Evolutionary conservation across 2,888 invertebrate genomes (phyloP).

Genomic region (Noctua pronuba): DNA sequence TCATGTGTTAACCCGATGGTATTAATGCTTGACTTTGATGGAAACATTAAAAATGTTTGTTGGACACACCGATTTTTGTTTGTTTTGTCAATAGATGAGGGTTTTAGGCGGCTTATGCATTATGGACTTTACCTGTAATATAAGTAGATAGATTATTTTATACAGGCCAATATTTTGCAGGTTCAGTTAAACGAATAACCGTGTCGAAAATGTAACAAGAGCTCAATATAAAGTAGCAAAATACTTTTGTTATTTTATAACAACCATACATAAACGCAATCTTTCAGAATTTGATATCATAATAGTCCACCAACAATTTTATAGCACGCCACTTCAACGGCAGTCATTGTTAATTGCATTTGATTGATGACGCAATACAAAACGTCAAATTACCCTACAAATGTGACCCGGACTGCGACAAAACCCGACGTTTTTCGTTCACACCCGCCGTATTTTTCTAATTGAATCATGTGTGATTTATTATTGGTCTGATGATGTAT

Average conservation of each 20-base stretch:
- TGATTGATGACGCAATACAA: conserved; percentile 88
- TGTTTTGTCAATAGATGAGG: background rate
- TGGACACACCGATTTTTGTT: conserved; percentile 36
- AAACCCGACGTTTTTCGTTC: conserved; percentile 81
- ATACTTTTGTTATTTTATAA: conserved; percentile 6
- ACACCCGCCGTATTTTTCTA: conserved; percentile 87
- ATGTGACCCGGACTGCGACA: conserved; percentile 81
- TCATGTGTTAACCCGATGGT: conserved; percentile 83
- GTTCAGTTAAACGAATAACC: background rate
- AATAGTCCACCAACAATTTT: conserved; percentile 48
- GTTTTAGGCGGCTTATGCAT: background rate
- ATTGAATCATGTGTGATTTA: conserved; percentile 91
- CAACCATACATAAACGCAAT: background rate
- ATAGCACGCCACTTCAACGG: conserved; percentile 62
- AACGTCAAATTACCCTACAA: conserved; percentile 87
- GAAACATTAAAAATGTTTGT: conserved; percentile 63
- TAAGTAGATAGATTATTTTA: background rate
- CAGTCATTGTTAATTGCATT: conserved; percentile 81
- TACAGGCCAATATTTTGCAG: background rate
- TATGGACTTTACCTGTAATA: background rate
- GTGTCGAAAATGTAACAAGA: background rate
- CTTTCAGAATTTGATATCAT: conserved; percentile 50
- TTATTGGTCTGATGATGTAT: conserved; percentile 90
- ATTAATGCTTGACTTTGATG: conserved; percentile 76
- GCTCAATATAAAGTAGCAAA: conserved; percentile 10